Evolutionary conservation across 2,113 vertebrate genomes (phyloP).

Genomic region (Oncorhynchus clarkii): DNA sequence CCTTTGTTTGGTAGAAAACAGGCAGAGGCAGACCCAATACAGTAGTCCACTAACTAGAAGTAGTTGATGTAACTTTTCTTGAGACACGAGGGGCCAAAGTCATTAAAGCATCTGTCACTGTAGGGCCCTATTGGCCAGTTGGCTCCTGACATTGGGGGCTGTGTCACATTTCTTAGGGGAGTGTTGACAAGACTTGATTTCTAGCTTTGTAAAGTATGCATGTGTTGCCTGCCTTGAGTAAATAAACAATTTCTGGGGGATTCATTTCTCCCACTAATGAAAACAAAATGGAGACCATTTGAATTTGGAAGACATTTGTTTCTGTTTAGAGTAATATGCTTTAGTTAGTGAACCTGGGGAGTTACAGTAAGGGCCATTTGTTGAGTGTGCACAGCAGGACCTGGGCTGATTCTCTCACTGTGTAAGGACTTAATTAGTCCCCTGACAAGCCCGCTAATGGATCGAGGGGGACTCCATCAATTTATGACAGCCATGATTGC

Average conservation of each 20-base stretch:
- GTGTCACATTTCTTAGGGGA: not conserved
- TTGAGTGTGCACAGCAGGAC: conserved; percentile 7
- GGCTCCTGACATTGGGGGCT: conserved; percentile 5
- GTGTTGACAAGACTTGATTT: conserved; percentile 1
- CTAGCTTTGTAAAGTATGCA: conserved; percentile 20
- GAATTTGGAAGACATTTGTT: conserved; percentile 9
- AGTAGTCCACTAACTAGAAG: conserved; percentile 39
- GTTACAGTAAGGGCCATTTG: not conserved
- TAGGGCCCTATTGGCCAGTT: conserved; percentile 17
- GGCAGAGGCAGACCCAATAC: conserved; percentile 26
- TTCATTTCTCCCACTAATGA: conserved; percentile 23
- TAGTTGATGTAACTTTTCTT: conserved; percentile 12
- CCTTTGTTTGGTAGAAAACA: conserved; percentile 14
- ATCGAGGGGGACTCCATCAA: conserved; percentile 59
- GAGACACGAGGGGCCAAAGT: conserved; percentile 18
- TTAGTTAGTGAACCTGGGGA: conserved; percentile 2
- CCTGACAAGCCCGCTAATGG: conserved; percentile 61
- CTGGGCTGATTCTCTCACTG: conserved; percentile 42
- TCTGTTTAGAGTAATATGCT: conserved; percentile 9
- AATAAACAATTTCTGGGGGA: conserved; percentile 19
- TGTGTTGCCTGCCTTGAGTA: conserved; percentile 13
- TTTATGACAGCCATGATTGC: conserved; percentile 71
- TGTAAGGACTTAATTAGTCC: conserved; percentile 60
- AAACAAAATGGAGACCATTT: conserved; percentile 5
- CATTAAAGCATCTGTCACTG: conserved; percentile 8